phyloP scores from a whole-genome alignment of 2,113 vertebrate species.

The Myiozetetes cayanensis region DNA sequence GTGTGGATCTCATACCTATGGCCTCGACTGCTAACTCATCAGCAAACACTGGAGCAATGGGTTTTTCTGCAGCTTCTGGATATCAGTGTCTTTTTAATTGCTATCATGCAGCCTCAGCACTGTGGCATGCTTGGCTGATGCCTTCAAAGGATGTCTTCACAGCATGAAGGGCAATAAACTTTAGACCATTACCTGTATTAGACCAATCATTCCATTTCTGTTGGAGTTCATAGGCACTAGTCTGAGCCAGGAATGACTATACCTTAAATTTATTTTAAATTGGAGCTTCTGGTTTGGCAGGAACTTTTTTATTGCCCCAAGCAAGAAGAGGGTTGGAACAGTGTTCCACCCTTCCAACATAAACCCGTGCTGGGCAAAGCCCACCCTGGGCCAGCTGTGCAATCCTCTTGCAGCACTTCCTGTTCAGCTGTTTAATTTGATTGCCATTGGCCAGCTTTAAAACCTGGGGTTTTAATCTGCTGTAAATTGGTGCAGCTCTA shows the following conservation, averaged over 20 bases:
- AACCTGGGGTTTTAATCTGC: neutral
- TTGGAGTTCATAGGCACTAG: neutral
- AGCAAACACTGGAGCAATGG: neutral
- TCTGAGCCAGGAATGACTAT: neutral
- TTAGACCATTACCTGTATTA: neutral
- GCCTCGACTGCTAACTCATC: neutral
- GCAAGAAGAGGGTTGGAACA: neutral
- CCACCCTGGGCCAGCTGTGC: neutral
- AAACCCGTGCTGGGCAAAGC: slow-evolving; percentile 13
- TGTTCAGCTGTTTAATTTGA: slow-evolving; percentile 4
- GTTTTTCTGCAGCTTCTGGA: neutral
- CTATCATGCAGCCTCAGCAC: neutral
- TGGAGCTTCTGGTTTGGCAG: slow-evolving; percentile 12
- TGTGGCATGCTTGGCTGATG: neutral
- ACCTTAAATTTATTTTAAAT: slow-evolving; percentile 49
- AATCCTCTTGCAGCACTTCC: neutral
- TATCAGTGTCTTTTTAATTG: neutral
- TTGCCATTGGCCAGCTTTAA: slow-evolving; percentile 27
- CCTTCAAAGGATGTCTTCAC: neutral
- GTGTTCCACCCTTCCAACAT: neutral
- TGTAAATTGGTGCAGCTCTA: neutral
- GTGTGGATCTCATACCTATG: neutral
- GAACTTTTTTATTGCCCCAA: slow-evolving; percentile 6
- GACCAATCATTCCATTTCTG: neutral
- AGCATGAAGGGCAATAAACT: neutral